A percentile compares a stretch with the other conserved stretches of the same genome.
phyloP scores from a whole-genome alignment of 1,140 invertebrate genomes.

The Bombus fervidus region DNA sequence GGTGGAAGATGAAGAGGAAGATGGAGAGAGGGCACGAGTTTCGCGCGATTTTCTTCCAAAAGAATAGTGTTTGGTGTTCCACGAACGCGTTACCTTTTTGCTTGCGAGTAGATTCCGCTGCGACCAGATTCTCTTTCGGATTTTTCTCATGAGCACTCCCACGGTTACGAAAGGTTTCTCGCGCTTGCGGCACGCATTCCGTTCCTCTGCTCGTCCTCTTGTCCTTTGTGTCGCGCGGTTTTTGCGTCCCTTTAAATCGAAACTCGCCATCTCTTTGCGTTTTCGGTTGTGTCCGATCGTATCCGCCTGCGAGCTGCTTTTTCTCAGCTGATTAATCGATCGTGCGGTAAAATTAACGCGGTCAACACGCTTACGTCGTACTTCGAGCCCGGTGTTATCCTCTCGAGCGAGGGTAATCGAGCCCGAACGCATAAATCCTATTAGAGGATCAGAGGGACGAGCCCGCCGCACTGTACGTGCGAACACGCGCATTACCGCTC shows the following conservation, averaged over 20 bases:
- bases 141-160: conserved; percentile 21
- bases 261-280: background rate
- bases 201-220: conserved; percentile 24
- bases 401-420: conserved; percentile 80
- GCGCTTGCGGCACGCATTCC: conserved; percentile 27
- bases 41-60: conserved; percentile 45
- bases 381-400: conserved; percentile 61
- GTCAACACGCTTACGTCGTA: conserved; percentile 64
- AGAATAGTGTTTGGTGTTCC: conserved; percentile 44
- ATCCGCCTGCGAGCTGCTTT: no score
- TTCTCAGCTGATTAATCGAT: conserved; percentile 37
- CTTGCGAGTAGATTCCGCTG: conserved; percentile 9
- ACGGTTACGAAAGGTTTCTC: conserved; percentile 24
- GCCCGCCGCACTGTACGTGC: conserved; percentile 35
- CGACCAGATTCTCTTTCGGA: conserved; percentile 11
- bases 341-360: conserved; percentile 75
- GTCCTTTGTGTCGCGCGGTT: conserved; percentile 17
- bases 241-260: conserved; percentile 18
- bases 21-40: background rate
- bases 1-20: background rate
- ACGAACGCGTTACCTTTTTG: conserved; percentile 33
- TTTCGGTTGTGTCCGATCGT: background rate
- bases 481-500: conserved; percentile 43
- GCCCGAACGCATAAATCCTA: conserved; percentile 82
- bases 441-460: conserved; percentile 81